Base-by-base conservation (phyloP, 2,888 invertebrate species). In the Sphaerophoria rueppellii region DNA sequence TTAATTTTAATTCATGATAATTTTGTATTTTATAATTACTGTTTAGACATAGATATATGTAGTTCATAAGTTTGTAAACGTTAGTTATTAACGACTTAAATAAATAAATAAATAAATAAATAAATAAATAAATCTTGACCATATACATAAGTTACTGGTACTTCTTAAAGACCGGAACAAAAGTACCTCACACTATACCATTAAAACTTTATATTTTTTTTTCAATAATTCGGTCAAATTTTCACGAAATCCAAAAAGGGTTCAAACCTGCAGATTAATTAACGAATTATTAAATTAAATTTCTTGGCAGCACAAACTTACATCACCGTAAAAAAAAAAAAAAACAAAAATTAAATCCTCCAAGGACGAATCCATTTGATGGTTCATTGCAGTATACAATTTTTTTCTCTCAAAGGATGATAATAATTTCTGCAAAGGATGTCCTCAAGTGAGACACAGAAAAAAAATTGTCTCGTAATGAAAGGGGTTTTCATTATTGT, bases 401-500 rank as follows among this genome's bases (percentile, higher is more conserved):
- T 24, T 72, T 65, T 65, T 63, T 61, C 4, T 65, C 24, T 60
- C 40, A 37, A 70, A 69, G 70, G 16, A 60, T 48, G 50, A 77
- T 55, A 63, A 32, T 67, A 63, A 32, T 67, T 43, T 63, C 54
- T 77, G 24, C 67, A 67, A 60, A 70, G 67, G 82, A 72, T 63
- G 58, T 40, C 57, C 78, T 82, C 72, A 69, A 82, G 69, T 82
- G 57, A 61, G 58, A n/a, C 54, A 52, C 58, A 5, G 6, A 55
- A 55, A 74, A 73, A 82, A 79, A 79, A 79, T 54, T 80, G 71
- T 79, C 67, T 65, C 69, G 57, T 83, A 80, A 71, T 79, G 55
- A 83, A 83, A 81, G 75, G 83, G 83, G 71, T 75, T 79, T 63
- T 75, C 74, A 83, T 79, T 75, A 80, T 80, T 83, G 75, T 83